Conservation (phyloP, 2,797 vertebrate genomes). For the Pipistrellus pygmaeus region DNA sequence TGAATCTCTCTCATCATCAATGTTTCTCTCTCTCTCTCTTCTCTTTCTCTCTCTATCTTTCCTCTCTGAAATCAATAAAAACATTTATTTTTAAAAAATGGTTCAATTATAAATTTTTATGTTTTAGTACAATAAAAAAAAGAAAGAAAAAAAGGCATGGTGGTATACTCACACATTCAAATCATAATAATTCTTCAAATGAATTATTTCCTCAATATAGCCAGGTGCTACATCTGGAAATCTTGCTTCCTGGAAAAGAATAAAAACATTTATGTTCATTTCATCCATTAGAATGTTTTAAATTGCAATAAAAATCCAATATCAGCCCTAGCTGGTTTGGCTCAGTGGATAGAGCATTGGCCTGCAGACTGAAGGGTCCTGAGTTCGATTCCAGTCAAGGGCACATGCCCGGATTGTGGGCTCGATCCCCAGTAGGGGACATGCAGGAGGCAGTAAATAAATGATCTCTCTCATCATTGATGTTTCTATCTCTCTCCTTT, state of each 20-base stretch:
- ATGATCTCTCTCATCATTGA: no score
- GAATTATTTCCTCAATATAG: slow-evolving; percentile 96
- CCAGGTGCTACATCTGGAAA: slow-evolving; percentile 95
- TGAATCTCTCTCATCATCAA: neutral
- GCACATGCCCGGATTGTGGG: no score
- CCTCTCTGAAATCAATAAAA: neutral
- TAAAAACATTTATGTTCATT: slow-evolving; percentile 70
- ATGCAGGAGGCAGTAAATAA: no score
- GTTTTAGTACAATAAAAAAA: neutral
- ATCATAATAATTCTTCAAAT: slow-evolving; percentile 88
- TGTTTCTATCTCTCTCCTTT: no score
- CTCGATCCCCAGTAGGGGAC: no score
- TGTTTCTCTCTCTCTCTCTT: neutral
- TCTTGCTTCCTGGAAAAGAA: slow-evolving; percentile 92
- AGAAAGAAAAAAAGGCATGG: neutral
- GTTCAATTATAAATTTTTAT: neutral
- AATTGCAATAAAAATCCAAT: slow-evolving; percentile 48
- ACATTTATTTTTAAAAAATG: neutral
- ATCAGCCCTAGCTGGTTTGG: neutral
- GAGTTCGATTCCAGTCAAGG: no score
- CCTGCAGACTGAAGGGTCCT: no score
- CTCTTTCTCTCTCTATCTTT: neutral
- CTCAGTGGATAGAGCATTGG: no score
- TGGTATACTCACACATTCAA: slow-evolving; percentile 90
- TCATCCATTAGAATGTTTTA: slow-evolving; percentile 52